These are phyloP conservation scores for Scelioninae gen. 1 DNA, from an alignment of 2,888 invertebrate species.

Conservation along the genomic window DNA sequence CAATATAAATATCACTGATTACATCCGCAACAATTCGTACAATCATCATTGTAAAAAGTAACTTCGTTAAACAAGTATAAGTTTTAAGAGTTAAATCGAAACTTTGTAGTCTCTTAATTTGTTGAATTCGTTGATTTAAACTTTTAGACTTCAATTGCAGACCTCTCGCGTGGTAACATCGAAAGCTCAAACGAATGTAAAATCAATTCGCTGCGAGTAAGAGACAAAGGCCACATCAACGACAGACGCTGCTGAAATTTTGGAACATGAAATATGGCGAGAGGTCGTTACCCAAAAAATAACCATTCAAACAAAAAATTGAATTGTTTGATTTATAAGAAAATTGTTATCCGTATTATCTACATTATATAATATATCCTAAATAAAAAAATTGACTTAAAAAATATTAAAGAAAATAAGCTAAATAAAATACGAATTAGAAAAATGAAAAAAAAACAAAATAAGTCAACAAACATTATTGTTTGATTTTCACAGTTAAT, in stretches of 20 bases:
- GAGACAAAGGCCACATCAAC: conserved; percentile 59
- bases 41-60: conserved; percentile 47
- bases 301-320: conserved; percentile 28
- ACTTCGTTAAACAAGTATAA: conserved; percentile 46
- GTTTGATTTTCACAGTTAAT: too few relatives aligned
- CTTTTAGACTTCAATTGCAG: conserved; percentile 63
- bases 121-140: conserved; percentile 66
- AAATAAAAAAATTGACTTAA: too few relatives aligned
- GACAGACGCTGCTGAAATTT: conserved; percentile 54
- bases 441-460: too few relatives aligned
- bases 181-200: conserved; percentile 64
- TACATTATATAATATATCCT: background rate
- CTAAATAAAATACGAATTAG: too few relatives aligned
- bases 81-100: conserved; percentile 55
- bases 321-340: background rate
- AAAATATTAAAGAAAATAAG: too few relatives aligned
- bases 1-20: too few relatives aligned
- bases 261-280: conserved; percentile 48
- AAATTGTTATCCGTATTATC: background rate
- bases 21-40: conserved; percentile 37
- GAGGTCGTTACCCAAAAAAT: conserved; percentile 18
- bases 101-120: conserved; percentile 65
- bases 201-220: conserved; percentile 62
- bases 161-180: conserved; percentile 59
- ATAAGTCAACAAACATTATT: too few relatives aligned